Percentiles rank a stretch among this genome's conserved stretches.
Evolutionary conservation across 2,113 vertebrate species (phyloP).

Genomic region (Leucoraja erinaceus): DNA sequence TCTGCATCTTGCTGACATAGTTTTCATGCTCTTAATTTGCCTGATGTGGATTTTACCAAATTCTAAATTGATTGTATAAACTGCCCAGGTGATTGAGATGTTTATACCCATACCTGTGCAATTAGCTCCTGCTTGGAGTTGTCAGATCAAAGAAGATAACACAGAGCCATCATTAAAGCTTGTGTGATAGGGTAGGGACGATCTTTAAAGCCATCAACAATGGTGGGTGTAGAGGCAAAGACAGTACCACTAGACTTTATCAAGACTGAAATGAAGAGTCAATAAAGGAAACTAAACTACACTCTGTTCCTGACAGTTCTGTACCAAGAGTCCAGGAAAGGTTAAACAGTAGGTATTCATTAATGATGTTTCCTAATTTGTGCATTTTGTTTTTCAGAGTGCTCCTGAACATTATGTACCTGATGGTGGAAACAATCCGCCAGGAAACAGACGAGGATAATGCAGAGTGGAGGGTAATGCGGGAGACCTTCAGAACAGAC

Average conservation of each 20-base stretch:
- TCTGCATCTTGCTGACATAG: too few species aligned
- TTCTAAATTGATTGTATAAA: background rate
- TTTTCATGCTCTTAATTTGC: background rate
- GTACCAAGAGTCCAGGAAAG: background rate
- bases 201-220: background rate
- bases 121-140: background rate
- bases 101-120: background rate
- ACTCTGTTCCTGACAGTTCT: background rate
- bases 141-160: background rate
- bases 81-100: background rate
- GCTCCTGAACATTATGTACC: slow-evolving; percentile 94
- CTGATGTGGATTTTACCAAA: background rate
- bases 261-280: background rate
- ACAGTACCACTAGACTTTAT: background rate
- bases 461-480: slow-evolving; percentile 77
- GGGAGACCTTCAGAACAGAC: slow-evolving; percentile 84
- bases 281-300: background rate
- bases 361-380: background rate
- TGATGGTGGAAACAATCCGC: slow-evolving; percentile 87
- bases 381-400: slow-evolving; percentile 58
- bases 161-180: background rate
- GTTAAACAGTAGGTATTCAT: background rate
- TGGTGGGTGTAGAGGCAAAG: background rate
- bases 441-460: slow-evolving; percentile 80
- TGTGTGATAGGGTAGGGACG: too few species aligned